Conservation (phyloP, 2,113 vertebrate genomes). For the Mobula hypostoma region DNA sequence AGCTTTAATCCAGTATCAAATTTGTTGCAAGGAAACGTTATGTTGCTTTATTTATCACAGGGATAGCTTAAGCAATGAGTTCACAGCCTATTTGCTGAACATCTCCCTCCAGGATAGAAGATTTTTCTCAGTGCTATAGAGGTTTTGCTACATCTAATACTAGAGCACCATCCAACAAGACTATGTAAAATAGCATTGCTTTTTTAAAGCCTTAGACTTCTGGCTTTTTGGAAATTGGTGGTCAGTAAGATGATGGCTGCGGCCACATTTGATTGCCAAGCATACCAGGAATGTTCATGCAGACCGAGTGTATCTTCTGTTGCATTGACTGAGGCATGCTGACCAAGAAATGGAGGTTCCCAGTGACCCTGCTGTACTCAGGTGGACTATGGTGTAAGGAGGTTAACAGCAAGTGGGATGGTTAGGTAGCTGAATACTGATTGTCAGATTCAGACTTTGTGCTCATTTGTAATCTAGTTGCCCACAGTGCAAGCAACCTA, state of each 20-base stretch:
- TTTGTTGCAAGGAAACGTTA: neutral
- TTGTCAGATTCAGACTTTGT: slow-evolving; percentile 18
- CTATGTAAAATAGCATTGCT: neutral
- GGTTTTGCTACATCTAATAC: neutral
- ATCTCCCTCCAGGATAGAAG: neutral
- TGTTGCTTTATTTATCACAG: neutral
- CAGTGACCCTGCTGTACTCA: neutral
- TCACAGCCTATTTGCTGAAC: neutral
- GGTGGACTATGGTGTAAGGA: neutral
- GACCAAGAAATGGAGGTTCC: neutral
- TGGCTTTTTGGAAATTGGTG: slow-evolving; percentile 29
- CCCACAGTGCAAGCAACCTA: neutral
- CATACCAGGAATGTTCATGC: neutral
- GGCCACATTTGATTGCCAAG: neutral
- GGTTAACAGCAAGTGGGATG: neutral
- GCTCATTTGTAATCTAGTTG: slow-evolving; percentile 26
- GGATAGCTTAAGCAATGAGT: neutral
- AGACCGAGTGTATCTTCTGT: neutral
- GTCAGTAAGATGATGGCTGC: neutral
- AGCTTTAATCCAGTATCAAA: neutral
- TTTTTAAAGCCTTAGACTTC: neutral
- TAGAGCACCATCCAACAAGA: neutral
- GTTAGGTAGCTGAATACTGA: neutral
- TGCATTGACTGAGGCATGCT: neutral
- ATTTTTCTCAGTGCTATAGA: neutral